Evolutionary conservation across 2,888 invertebrate species (phyloP).

Genomic region (Chloroclystis v-ata): DNA sequence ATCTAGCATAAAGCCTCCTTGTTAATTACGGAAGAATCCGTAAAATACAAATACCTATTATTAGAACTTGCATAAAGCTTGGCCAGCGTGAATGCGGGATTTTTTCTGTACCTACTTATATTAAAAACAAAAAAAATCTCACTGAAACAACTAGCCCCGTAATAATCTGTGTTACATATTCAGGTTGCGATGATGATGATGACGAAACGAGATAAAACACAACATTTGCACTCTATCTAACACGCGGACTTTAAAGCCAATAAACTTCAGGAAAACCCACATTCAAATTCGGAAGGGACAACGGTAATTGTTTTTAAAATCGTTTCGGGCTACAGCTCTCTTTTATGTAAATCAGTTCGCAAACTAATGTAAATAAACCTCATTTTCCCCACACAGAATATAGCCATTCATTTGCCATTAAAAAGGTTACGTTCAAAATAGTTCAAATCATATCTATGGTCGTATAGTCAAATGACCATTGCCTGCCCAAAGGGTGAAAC

Average conservation of each 20-base stretch:
- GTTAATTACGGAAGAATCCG: no score
- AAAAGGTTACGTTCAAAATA: background rate
- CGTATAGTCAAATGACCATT: no score
- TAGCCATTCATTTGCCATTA: conserved; percentile 4
- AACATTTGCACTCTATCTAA: background rate
- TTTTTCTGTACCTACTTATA: no score
- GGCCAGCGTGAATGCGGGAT: no score
- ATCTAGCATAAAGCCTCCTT: no score
- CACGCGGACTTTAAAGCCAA: conserved; percentile 10
- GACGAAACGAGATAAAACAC: background rate
- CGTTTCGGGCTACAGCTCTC: conserved; percentile 11
- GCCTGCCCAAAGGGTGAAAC: no score
- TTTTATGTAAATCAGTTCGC: conserved; percentile 13
- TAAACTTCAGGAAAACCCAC: conserved; percentile 23
- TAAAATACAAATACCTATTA: no score
- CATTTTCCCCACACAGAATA: background rate
- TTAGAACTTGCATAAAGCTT: no score
- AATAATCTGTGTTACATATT: no score
- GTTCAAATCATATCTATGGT: background rate
- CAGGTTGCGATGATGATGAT: background rate
- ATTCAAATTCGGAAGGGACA: conserved; percentile 19
- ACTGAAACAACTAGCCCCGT: no score
- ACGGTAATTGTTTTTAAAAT: conserved; percentile 18
- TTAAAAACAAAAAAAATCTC: no score
- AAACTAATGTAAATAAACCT: background rate